Base-by-base conservation (phyloP, 2,113 vertebrate species). In the Chauna torquata region DNA sequence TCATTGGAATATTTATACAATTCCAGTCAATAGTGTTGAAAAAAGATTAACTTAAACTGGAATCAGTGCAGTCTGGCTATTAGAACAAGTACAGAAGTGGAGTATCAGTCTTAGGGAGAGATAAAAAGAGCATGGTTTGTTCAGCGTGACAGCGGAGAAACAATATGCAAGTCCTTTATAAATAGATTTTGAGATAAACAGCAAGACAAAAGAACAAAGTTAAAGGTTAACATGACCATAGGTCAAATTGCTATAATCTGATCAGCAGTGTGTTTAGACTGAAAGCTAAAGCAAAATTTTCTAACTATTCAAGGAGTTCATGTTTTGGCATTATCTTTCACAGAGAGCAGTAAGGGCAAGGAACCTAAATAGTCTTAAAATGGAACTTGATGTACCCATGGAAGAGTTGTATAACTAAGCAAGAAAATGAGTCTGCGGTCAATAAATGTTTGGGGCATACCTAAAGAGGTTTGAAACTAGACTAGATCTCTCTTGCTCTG, bases 1-100 rank as follows among this genome's bases (percentile, higher is more conserved):
- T 86, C 36, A 6, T 87, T 94, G 78, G 92, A 95, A 95, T 91
- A 94, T 78, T 96, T 91, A 91, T 28, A 69, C 65, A 79, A 12
- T 80, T 91, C 70, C 81, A 87, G 84, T 86, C 74, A 96, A 85
- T 36, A 79, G 23, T 55, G 59, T 84, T 95, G 65, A 68, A 86
- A 54, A 89, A 91, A 96, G 25, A 92, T 84, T 50, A 76, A n/a
- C 57, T 93, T 49, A 54, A 86, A 77, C 20, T 54, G 69, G 65
- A 84, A 87, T 61, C 70, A 69, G 74, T 40, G 54, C 70, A 94
- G 78, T 82, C 49, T 88, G 81, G 84, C 81, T 85, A 87, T 87
- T 84, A 91, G 74, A 79, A 64, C 7, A 34, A 82, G 68, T 76
- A 84, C 57, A 96, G 84, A 95, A 91, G 65, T 6, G 36, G n/a